Evolutionary conservation across 1,140 invertebrate species (phyloP), one percentile per base, ranked within the genome.

Genomic region (Periplaneta americana): DNA sequence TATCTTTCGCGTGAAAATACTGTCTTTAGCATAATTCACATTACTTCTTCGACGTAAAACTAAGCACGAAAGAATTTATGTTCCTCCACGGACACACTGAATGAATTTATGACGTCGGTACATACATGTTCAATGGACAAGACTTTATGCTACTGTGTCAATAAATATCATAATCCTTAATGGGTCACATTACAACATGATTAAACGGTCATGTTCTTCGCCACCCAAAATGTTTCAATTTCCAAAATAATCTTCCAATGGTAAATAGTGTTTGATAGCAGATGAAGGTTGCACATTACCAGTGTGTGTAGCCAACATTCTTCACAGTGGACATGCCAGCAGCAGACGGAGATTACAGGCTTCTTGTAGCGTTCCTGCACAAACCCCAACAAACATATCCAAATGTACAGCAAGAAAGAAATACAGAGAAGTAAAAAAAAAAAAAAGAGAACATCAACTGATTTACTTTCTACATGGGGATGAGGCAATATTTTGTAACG

Each of bases 241-340:
- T 15, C 6, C 39, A 48, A 48, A 48, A 48, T 2, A 48, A 1
- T 22, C 1, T 15, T 48, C 8, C 39, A 48, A 48, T 48, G 39
- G 15, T 18, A 48, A 4, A 22, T 48, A 18, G n/a, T 22, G 15
- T 48, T 10, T 22, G 15, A 48, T n/a, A 48, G 39, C 74, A 75
- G 6, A 34, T 22, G 35, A 36, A 34, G 2, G 18, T 17, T 11
- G 33, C 3, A 76, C 75, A 75, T 90, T 88, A 93, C 93, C 85
- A 98, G 88, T 22, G 96, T 97, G 85, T 95, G 94, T 2, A 98
- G 89, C 97, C 97, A 98, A 87, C 97, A 98, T 78, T 95, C 93
- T 89, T 98, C 96, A 86, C 97, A 98, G 87, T 98, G 95, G 0
- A 98, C 96, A 88, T 98, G 97, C 97, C 97, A 98, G 88, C 97